Conservation (phyloP, 2,113 vertebrate species). For the Megaptera novaeangliae region DNA sequence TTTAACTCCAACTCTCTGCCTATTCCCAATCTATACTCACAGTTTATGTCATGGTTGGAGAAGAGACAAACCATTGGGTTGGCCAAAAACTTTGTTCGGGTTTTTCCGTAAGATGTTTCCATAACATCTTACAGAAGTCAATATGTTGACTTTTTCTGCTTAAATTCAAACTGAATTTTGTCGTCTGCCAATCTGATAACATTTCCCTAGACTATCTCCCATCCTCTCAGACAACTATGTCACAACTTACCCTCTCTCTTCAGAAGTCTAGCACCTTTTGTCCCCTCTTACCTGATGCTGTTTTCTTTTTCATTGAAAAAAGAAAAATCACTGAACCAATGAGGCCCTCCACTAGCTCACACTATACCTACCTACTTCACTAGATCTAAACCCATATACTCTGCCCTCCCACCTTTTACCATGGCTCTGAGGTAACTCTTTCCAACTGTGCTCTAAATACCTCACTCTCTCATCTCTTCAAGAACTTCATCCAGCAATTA, state of each 20-base stretch:
- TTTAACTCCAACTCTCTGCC: not conserved
- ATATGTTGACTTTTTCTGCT: not conserved
- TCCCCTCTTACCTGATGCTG: not conserved
- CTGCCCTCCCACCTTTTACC: not conserved
- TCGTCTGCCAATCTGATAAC: not conserved
- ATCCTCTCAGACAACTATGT: not conserved
- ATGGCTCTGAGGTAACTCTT: not conserved
- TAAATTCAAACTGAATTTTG: not conserved
- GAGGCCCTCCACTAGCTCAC: not conserved
- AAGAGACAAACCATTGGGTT: not conserved
- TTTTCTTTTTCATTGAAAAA: not conserved
- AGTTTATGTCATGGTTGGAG: not conserved
- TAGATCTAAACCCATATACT: not conserved
- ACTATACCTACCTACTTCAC: not conserved
- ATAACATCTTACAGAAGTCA: too few species aligned
- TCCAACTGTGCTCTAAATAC: not conserved
- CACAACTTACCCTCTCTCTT: not conserved
- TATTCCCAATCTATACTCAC: not conserved
- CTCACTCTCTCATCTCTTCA: not conserved
- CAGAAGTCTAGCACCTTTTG: not conserved
- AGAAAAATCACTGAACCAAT: not conserved
- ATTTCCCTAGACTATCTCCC: not conserved
- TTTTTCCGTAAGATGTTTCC: too few species aligned
- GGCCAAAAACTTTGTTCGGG: too few species aligned
- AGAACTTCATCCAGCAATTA: not conserved